Conservation (phyloP, 2,113 vertebrate species). For the Myiopsitta monachus region DNA sequence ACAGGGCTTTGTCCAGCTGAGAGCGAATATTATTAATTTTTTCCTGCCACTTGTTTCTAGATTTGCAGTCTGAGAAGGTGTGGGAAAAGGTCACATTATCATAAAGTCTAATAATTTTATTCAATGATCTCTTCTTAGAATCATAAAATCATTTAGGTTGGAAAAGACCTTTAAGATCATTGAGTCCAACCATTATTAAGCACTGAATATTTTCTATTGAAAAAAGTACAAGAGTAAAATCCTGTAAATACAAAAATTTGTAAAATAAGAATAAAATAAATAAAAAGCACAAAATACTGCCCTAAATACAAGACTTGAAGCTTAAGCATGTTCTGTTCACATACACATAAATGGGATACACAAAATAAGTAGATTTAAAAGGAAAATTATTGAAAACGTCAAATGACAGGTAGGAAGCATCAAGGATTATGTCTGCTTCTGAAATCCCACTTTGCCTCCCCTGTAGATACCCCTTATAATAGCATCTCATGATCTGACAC, state of each 20-base stretch:
- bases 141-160: not conserved
- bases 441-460: not conserved
- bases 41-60: not conserved
- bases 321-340: not conserved
- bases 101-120: not conserved
- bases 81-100: not conserved
- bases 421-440: not conserved
- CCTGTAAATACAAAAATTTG: not conserved
- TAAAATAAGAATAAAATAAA: not conserved
- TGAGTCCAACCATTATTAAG: not conserved
- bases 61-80: not conserved
- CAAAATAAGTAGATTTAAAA: not conserved
- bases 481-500: not conserved
- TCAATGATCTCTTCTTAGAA: not conserved
- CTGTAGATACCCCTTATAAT: not conserved
- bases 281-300: not conserved
- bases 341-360: not conserved
- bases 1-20: not conserved
- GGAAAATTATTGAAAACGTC: not conserved
- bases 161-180: not conserved
- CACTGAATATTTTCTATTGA: not conserved
- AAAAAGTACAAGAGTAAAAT: not conserved
- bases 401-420: not conserved
- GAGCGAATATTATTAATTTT: accelerated
- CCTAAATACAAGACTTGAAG: not conserved